Percentiles rank a stretch among this genome's conserved stretches.
phyloP scores from a whole-genome alignment of 2,113 vertebrate species.

The Callionymus lyra region DNA sequence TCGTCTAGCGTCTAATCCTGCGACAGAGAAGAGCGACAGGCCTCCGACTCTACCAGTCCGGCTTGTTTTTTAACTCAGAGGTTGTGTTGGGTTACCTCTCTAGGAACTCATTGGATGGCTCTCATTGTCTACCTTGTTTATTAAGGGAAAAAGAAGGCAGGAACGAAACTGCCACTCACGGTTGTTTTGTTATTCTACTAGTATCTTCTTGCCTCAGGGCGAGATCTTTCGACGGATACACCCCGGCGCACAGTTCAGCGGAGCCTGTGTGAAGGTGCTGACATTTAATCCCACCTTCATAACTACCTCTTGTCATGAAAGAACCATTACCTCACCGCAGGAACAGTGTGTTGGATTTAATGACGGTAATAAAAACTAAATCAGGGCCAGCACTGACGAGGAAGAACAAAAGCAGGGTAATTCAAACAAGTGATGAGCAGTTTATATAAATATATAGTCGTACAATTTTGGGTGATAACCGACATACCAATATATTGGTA shows the following conservation, averaged over 20 bases:
- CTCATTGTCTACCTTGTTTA: constrained; percentile 42
- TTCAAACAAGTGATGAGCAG: too few species aligned
- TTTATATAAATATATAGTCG: too few species aligned
- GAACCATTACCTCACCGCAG: neutral
- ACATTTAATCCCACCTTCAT: neutral
- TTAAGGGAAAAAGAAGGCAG: constrained; percentile 40
- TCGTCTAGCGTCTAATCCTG: constrained; percentile 24
- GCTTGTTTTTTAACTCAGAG: constrained; percentile 18
- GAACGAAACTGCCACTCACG: constrained; percentile 58
- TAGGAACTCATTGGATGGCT: constrained; percentile 23
- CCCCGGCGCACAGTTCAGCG: neutral
- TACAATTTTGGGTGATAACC: too few species aligned
- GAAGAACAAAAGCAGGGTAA: too few species aligned
- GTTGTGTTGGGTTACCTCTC: constrained; percentile 42
- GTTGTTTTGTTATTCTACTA: constrained; percentile 38
- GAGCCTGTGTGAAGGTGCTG: neutral
- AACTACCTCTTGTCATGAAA: neutral
- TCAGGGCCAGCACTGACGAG: too few species aligned
- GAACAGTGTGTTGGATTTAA: too few species aligned
- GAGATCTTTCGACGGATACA: constrained; percentile 20
- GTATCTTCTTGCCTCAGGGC: constrained; percentile 39
- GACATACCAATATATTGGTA: too few species aligned
- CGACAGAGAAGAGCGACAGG: constrained; percentile 4
- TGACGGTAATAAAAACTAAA: too few species aligned
- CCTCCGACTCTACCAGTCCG: constrained; percentile 6